Evolutionary conservation across 2,888 invertebrate species (phyloP).

Genomic region (Phengaris arion): DNA sequence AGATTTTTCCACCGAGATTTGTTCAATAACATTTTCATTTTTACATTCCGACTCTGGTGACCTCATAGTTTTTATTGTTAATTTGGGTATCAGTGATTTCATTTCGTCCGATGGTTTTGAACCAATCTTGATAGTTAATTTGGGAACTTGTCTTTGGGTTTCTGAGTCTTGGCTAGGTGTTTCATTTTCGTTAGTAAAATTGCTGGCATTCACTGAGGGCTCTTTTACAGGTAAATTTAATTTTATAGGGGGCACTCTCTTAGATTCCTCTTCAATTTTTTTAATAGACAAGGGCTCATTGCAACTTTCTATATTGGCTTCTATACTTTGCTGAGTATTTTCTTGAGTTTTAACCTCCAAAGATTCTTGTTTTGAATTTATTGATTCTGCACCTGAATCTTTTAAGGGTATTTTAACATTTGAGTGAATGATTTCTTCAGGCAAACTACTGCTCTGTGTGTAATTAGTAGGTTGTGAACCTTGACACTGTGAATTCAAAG

Average conservation of each 20-base stretch:
- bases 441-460: constrained; percentile 43
- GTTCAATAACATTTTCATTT: neutral
- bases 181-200: constrained; percentile 40
- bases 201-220: constrained; percentile 39
- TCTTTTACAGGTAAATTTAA: constrained; percentile 48
- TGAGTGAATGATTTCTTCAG: constrained; percentile 39
- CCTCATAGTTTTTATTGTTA: neutral
- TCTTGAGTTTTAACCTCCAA: constrained; percentile 28
- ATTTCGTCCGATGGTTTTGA: constrained; percentile 62
- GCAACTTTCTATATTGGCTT: neutral
- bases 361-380: constrained; percentile 19
- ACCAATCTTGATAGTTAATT: constrained; percentile 72
- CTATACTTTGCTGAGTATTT: constrained; percentile 29
- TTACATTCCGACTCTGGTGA: constrained; percentile 40
- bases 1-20: constrained; percentile 4
- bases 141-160: constrained; percentile 66
- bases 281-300: neutral
- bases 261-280: constrained; percentile 27
- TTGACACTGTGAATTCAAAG: constrained; percentile 47
- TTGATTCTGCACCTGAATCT: neutral
- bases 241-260: constrained; percentile 45
- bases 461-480: constrained; percentile 43
- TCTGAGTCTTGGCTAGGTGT: constrained; percentile 45
- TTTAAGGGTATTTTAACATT: neutral
- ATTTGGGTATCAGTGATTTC: constrained; percentile 8